phyloP scores from a whole-genome alignment of 2,888 invertebrate species.

The Epinotia brunnichana region DNA sequence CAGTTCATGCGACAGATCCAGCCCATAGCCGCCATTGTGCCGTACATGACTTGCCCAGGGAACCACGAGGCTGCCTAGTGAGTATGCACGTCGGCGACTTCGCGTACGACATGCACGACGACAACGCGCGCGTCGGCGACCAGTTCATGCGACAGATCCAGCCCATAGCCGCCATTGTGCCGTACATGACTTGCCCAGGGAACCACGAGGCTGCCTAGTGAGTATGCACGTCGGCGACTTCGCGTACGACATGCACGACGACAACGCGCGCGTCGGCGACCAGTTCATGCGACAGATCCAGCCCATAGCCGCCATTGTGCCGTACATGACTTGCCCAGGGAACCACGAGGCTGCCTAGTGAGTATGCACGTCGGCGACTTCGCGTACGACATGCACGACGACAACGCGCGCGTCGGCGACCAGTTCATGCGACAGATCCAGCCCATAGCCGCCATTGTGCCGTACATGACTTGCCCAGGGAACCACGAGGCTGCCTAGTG shows the following conservation, averaged over 20 bases:
- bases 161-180: conserved; percentile 93
- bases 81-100: conserved; percentile 97
- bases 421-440: conserved; percentile 96
- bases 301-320: conserved; percentile 93
- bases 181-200: conserved; percentile 97
- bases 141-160: conserved; percentile 96
- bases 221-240: conserved; percentile 97
- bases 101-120: conserved; percentile 95
- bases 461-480: conserved; percentile 97
- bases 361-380: conserved; percentile 97
- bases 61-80: conserved; percentile 95
- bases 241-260: conserved; percentile 95
- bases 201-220: conserved; percentile 95
- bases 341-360: conserved; percentile 95
- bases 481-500: conserved; percentile 95
- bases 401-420: conserved; percentile 93
- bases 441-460: conserved; percentile 93
- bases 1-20: conserved; percentile 96
- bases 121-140: conserved; percentile 93
- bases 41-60: conserved; percentile 97
- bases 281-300: conserved; percentile 96
- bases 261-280: conserved; percentile 93
- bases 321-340: conserved; percentile 97
- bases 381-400: conserved; percentile 95
- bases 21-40: conserved; percentile 93